phyloP scores from a whole-genome alignment of 2,113 vertebrate species.

The Centropus bengalensis region DNA sequence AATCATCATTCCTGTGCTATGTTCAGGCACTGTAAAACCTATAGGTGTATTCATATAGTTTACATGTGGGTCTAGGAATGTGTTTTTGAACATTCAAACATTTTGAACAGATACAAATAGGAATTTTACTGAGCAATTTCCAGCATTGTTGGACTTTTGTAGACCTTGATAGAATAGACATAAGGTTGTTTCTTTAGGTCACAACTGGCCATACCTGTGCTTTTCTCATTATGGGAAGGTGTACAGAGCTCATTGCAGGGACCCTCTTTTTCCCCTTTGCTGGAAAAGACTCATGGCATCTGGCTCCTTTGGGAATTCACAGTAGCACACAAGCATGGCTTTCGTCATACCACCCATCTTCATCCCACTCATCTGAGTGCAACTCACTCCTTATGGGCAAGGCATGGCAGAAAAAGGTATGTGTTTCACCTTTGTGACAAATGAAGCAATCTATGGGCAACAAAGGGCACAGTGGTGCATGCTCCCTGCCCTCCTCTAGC shows the following conservation, averaged over 20 bases:
- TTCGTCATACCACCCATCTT: neutral
- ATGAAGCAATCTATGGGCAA: no score
- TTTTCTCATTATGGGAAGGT: neutral
- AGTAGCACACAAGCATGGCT: neutral
- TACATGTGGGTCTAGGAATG: neutral
- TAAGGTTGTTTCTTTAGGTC: neutral
- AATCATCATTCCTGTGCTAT: neutral
- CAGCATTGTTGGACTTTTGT: neutral
- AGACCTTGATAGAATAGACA: neutral
- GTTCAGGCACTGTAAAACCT: neutral
- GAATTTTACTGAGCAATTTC: neutral
- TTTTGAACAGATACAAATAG: neutral
- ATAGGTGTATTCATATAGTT: neutral
- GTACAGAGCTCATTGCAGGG: neutral
- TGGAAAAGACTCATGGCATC: neutral
- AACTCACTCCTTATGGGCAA: neutral
- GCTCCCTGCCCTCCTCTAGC: neutral
- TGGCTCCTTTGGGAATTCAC: neutral
- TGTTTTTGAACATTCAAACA: neutral
- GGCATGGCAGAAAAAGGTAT: rapidly evolving
- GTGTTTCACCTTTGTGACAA: neutral
- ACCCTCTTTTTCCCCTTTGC: neutral
- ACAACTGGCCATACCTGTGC: neutral
- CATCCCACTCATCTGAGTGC: neutral
- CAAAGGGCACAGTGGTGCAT: neutral